These are phyloP conservation scores for Lycopodina hypogea DNA, from an alignment of 37 sponge, comb jelly and placozoan genomes.

Conservation along the genomic window DNA sequence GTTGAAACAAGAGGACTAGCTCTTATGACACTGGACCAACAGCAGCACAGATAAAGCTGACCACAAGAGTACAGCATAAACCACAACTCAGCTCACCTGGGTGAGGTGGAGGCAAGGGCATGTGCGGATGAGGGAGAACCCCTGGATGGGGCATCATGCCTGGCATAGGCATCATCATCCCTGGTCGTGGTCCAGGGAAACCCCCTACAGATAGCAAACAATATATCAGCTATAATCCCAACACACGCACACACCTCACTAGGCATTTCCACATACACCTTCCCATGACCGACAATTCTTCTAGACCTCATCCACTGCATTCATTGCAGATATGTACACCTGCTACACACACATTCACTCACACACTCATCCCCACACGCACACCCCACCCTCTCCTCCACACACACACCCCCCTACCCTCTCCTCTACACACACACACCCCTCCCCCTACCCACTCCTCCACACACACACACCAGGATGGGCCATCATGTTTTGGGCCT, in stretches of 20 bases:
- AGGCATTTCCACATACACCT: no score
- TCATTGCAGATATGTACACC: no score
- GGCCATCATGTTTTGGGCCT: constrained; percentile 89
- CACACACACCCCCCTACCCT: no score
- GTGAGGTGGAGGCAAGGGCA: constrained; percentile 36
- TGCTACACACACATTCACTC: no score
- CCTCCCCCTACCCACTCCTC: background rate
- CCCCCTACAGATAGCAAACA: background rate
- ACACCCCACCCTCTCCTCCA: background rate
- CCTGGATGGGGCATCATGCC: constrained; percentile 58
- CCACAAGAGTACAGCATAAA: background rate
- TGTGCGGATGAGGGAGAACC: constrained; percentile 31
- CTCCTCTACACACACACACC: background rate
- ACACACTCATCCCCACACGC: no score
- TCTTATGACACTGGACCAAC: no score
- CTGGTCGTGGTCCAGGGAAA: constrained; percentile 4
- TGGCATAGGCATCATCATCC: constrained; percentile 25
- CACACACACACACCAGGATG: background rate
- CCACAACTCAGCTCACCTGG: background rate
- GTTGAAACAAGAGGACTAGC: background rate
- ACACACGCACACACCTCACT: no score
- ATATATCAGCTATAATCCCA: no score
- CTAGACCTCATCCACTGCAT: no score
- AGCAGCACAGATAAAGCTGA: no score
- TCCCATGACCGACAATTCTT: no score